Percentiles rank a stretch among this genome's conserved stretches.
phyloP scores from a whole-genome alignment of 2,113 vertebrate species.

The Chauna torquata region DNA sequence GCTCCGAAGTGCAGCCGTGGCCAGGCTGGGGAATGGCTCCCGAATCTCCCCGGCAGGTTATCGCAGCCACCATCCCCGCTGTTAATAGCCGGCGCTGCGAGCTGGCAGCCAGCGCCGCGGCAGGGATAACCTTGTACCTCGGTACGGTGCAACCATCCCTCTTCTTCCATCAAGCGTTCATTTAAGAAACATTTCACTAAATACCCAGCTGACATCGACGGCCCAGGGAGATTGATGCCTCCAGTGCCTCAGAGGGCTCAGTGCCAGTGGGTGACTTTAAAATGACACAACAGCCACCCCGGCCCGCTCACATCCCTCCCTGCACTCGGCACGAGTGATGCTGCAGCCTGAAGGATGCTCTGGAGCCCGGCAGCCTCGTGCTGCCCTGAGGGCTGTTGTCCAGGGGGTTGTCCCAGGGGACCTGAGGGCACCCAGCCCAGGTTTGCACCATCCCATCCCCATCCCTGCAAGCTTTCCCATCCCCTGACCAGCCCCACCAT shows the following conservation, averaged over 20 bases:
- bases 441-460: background rate
- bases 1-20: fast-evolving
- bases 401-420: background rate
- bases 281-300: background rate
- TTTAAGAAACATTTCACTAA: constrained; percentile 45
- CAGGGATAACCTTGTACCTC: background rate
- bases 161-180: constrained; percentile 33
- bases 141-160: background rate
- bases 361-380: background rate
- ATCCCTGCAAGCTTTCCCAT: too few relatives aligned
- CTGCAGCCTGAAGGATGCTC: fast-evolving
- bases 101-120: background rate
- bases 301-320: background rate
- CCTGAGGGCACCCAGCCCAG: background rate
- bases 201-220: constrained; percentile 29
- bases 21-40: fast-evolving
- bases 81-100: background rate
- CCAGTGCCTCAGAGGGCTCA: background rate
- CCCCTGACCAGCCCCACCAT: background rate
- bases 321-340: fast-evolving
- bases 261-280: background rate
- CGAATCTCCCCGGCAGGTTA: fast-evolving
- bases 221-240: constrained; percentile 41
- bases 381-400: background rate
- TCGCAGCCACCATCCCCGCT: fast-evolving